Base-by-base conservation (phyloP, 2,888 invertebrate genomes). In the Plutella xylostella region DNA sequence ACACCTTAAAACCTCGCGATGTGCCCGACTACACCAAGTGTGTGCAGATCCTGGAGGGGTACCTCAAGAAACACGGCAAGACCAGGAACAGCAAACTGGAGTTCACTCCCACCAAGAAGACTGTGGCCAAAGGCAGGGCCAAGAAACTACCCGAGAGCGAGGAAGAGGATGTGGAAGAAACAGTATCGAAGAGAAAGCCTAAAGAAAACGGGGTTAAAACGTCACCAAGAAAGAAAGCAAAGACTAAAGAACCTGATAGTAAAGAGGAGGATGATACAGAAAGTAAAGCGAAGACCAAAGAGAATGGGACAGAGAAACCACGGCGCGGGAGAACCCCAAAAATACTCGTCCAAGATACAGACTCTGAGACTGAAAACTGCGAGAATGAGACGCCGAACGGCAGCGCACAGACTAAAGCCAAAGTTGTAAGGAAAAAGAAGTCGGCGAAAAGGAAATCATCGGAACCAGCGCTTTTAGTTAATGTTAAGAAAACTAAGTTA, bases 1-100 rank as follows among this genome's bases (percentile, higher is more conserved):
- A 86, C 40, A 83, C 86, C 31, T 55, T 95, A 56, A 83, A 90
- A 51, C 92, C 91, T 54, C 88, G 92, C 56, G 88, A 90, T 15
- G 72, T 70, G 12, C 93, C 94, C 0, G 88, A 94, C 64, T 95
- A 94, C 63, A 75, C 86, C 1, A 89, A 90, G 64, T 89, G 92
- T 51, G 85, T 88, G 14, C 85, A 87, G 49, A 73, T 92, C 14
- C 89, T 95, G 51, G 70, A 78, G 19, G 72, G 72, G 35, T 93
- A 89, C 12, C 70, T 95, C 1, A 89, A 90, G 60, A 72, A 80
- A 17, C 68, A 88, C 42, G 89, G 88, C 7, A 84, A 87, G 33
- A 64, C 85, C 0, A 72, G 83, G 42, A 80, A 64, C 35, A 87
- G 87, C 34, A 88, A 88, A 52, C 68, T 93, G 17, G 86, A 86